These are phyloP conservation scores for Glareola pratincola DNA, from an alignment of 2,113 vertebrate species.

Conservation along the genomic window DNA sequence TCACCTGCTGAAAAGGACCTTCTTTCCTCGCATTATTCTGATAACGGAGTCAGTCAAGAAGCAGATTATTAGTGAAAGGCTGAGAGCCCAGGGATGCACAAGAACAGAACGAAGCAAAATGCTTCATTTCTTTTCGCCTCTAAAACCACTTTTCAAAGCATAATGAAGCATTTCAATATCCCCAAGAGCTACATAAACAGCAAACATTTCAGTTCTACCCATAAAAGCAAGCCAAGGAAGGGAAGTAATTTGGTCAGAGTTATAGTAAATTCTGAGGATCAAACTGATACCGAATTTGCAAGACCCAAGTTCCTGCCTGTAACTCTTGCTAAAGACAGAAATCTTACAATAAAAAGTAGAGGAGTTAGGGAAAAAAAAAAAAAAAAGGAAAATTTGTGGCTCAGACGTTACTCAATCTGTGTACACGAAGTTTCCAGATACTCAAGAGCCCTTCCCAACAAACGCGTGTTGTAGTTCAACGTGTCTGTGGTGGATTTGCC, in stretches of 20 bases:
- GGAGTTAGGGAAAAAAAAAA: background rate
- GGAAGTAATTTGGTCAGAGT: background rate
- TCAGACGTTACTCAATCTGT: background rate
- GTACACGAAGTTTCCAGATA: background rate
- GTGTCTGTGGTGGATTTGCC: background rate
- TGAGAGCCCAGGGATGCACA: background rate
- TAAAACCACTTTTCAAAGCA: background rate
- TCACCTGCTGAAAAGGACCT: background rate
- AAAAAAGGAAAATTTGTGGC: background rate
- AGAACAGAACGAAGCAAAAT: background rate
- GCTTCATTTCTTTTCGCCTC: background rate
- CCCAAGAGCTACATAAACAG: background rate
- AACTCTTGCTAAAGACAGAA: background rate
- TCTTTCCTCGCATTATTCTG: background rate
- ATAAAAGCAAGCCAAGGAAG: background rate
- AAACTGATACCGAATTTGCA: background rate
- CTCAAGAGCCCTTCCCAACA: background rate
- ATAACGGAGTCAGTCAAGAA: background rate
- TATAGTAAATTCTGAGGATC: background rate
- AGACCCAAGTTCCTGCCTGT: background rate
- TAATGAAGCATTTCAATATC: background rate
- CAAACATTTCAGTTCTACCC: background rate
- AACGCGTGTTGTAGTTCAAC: rapidly evolving
- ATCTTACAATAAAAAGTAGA: background rate
- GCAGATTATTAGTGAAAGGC: background rate